Conservation (phyloP, 2,113 vertebrate species). For the Myanophis thanlyinensis region DNA sequence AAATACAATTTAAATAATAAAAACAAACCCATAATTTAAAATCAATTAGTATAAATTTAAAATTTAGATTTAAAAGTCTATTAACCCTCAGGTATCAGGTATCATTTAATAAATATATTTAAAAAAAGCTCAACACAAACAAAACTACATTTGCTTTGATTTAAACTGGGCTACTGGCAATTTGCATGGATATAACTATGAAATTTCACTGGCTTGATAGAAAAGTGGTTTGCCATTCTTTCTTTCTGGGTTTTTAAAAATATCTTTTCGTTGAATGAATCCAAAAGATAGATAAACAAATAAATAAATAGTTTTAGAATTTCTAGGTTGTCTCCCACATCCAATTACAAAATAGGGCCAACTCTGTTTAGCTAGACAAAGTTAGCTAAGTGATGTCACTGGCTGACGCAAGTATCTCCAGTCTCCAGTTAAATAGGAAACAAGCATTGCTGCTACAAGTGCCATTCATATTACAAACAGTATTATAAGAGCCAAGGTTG, state of each 20-base stretch:
- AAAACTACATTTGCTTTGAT: background rate
- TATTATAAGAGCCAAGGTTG: background rate
- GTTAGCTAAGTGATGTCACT: background rate
- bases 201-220: background rate
- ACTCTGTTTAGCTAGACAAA: background rate
- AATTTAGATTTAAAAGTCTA: too few species aligned
- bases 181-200: background rate
- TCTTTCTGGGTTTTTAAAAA: background rate
- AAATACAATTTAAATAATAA: too few species aligned
- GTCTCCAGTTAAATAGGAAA: accelerated
- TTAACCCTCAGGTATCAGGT: too few species aligned
- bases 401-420: background rate
- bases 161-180: background rate
- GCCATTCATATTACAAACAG: background rate
- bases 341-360: background rate
- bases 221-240: background rate
- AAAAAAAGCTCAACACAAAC: background rate
- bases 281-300: background rate
- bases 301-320: background rate
- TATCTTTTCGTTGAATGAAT: background rate
- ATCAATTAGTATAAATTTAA: too few species aligned
- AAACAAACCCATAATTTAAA: too few species aligned
- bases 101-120: too few species aligned
- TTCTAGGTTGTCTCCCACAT: background rate
- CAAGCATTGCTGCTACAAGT: background rate